Base-by-base conservation (phyloP, 2,888 invertebrate genomes). In the Eilema sororculum region DNA sequence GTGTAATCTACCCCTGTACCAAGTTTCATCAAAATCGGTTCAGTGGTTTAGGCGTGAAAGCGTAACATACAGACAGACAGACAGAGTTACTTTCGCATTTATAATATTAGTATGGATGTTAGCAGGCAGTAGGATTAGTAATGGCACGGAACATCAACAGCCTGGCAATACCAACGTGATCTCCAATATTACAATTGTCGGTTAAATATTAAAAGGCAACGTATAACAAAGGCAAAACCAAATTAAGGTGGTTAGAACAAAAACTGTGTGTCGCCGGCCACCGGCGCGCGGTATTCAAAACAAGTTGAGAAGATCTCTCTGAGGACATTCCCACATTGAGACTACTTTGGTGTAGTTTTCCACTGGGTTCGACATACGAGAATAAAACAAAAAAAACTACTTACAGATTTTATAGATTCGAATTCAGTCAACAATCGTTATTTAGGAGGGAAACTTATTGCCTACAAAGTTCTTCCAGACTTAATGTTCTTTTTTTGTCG, bases 321-420 rank as follows among this genome's bases (percentile, higher is more conserved):
- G 76, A 79, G 84, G 87, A 90, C 90, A 93, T 93, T 93, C 93
- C 93, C 93, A 93, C 93, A 93, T 90, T 84, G 83, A 82, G 82
- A 78, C 79, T 78, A 81, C 78, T 83, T 82, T 78, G 61, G 65
- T 73, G 79, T 71, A 10, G 78, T 84, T 87, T 46, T 84, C 89
- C 93, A 92, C 71, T 86, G 84, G 33, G 52, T 24, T 16, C 86
- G 84, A 89, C 83, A 74, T 61, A 52, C 12, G 28, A 25, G 8
- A 30, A n/a, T n/a, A 56, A 33, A 24, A 22, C 16, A 13, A 56
- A 9, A 25, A 25, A 16, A n/a, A 30, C 1, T 33, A 61, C n/a
- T 5, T 37, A 16, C 0, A 12, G 12, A 33, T n/a, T 3, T 10
- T 12, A 10, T n/a, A 22, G 5, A n/a, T 33, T 58, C 12, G 2